Percentiles rank a stretch among this genome's conserved stretches.
These are phyloP conservation scores for Dendrolimus kikuchii DNA, from an alignment of 1,140 invertebrate genomes.

Conservation along the genomic window DNA sequence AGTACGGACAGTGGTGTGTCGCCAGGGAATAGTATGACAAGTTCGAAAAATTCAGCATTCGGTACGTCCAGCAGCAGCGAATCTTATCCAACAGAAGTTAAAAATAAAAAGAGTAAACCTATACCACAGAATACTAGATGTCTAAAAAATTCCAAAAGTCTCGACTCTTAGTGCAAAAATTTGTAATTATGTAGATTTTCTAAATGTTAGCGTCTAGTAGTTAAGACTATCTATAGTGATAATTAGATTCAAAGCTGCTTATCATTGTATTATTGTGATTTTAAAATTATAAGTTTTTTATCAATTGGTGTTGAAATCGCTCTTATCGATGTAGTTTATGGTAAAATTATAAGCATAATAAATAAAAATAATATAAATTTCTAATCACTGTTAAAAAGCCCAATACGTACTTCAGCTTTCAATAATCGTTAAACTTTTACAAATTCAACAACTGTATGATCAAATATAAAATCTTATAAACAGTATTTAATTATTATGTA, in stretches of 20 bases:
- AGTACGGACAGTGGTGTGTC: slow-evolving; percentile 60
- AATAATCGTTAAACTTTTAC: no score
- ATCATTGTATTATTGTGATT: slow-evolving; percentile 41
- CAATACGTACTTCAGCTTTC: no score
- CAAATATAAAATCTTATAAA: no score
- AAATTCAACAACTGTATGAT: no score
- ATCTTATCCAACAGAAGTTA: slow-evolving; percentile 35
- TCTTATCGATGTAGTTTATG: slow-evolving; percentile 17
- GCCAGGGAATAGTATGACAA: slow-evolving; percentile 48
- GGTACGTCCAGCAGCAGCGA: slow-evolving; percentile 36
- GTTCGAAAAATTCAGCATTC: slow-evolving; percentile 45
- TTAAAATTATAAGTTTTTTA: slow-evolving; percentile 11
- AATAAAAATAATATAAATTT: no score
- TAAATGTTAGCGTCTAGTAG: slow-evolving; percentile 63
- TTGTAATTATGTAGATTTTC: slow-evolving; percentile 73
- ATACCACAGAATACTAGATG: slow-evolving; percentile 34
- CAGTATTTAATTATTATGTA: no score
- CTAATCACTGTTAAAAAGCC: no score
- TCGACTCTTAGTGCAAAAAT: slow-evolving; percentile 59
- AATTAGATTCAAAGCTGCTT: slow-evolving; percentile 62
- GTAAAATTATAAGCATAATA: no score
- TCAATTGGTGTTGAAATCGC: slow-evolving; percentile 16
- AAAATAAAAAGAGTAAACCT: slow-evolving; percentile 51
- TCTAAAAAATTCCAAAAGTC: slow-evolving; percentile 65
- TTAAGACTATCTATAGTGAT: slow-evolving; percentile 44